These are phyloP conservation scores for Paracanthobrama guichenoti DNA, from an alignment of 2,113 vertebrate genomes.

Conservation along the genomic window DNA sequence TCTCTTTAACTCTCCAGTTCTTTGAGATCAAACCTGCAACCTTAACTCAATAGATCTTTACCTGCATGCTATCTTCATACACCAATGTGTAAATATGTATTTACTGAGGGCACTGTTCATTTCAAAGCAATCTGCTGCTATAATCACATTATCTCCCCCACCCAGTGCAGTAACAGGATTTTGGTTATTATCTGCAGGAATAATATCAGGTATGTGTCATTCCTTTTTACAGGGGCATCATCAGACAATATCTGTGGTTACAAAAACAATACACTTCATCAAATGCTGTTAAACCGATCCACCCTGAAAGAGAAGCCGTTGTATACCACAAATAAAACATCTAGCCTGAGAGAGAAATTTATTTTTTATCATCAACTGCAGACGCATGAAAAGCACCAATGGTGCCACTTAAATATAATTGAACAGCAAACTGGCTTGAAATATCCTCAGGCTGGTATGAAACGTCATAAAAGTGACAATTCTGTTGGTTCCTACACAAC, in stretches of 20 bases:
- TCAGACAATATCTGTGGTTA: conserved; percentile 51
- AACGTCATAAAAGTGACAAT: conserved; percentile 19
- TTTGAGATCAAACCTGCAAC: not conserved
- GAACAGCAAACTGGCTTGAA: conserved; percentile 16
- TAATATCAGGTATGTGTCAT: conserved; percentile 55
- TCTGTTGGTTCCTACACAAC: conserved; percentile 16
- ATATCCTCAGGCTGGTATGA: conserved; percentile 3
- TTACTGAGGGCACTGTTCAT: conserved; percentile 9
- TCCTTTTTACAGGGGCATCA: conserved; percentile 47
- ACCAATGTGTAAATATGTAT: conserved; percentile 51
- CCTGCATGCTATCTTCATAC: not conserved
- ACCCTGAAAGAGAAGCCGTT: conserved; percentile 41
- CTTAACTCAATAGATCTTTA: not conserved
- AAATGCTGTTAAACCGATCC: conserved; percentile 48
- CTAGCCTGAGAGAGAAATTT: conserved; percentile 44
- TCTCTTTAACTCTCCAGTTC: not conserved
- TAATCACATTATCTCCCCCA: conserved; percentile 57
- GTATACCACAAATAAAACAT: conserved; percentile 60
- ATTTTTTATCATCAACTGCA: conserved; percentile 31
- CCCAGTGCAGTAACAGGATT: conserved; percentile 55
- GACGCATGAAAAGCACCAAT: not conserved
- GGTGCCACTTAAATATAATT: conserved; percentile 35
- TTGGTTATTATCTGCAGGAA: conserved; percentile 53
- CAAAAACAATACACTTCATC: conserved; percentile 54
- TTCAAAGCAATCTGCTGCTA: conserved; percentile 13